phyloP scores from a whole-genome alignment of 2,113 vertebrate species.

The Sturnira hondurensis region DNA sequence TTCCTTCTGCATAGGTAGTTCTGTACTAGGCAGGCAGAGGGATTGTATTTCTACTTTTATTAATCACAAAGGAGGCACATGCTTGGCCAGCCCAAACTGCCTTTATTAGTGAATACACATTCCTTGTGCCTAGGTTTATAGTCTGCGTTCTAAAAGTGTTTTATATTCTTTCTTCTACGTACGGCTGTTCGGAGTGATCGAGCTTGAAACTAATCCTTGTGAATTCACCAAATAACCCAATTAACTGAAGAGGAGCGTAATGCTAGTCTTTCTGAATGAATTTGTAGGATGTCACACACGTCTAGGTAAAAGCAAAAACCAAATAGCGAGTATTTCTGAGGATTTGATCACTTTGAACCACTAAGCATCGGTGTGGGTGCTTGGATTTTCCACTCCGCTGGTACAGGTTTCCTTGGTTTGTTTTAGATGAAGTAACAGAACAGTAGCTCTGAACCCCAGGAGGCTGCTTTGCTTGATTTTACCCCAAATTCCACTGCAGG shows the following conservation, averaged over 20 bases:
- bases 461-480: not conserved
- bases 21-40: not conserved
- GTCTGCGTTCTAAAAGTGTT: conserved; percentile 27
- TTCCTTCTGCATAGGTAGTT: not conserved
- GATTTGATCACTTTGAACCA: not conserved
- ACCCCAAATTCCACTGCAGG: not conserved
- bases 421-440: not conserved
- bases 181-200: conserved; percentile 24
- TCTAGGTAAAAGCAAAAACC: not conserved
- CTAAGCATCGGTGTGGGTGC: not conserved
- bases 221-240: not conserved
- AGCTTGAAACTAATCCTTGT: not conserved
- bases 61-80: conserved; percentile 52
- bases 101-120: conserved; percentile 48
- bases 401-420: not conserved
- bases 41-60: conserved; percentile 59
- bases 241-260: not conserved
- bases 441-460: not conserved
- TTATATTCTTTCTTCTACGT: conserved; percentile 37
- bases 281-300: not conserved
- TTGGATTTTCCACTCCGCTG: not conserved
- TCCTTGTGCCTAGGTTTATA: conserved; percentile 30
- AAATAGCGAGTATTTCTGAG: not conserved
- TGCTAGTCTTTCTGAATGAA: not conserved
- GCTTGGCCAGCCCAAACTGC: conserved; percentile 5